Conservation (phyloP, 2,797 vertebrate genomes). For the Notolabrus celidotus region DNA sequence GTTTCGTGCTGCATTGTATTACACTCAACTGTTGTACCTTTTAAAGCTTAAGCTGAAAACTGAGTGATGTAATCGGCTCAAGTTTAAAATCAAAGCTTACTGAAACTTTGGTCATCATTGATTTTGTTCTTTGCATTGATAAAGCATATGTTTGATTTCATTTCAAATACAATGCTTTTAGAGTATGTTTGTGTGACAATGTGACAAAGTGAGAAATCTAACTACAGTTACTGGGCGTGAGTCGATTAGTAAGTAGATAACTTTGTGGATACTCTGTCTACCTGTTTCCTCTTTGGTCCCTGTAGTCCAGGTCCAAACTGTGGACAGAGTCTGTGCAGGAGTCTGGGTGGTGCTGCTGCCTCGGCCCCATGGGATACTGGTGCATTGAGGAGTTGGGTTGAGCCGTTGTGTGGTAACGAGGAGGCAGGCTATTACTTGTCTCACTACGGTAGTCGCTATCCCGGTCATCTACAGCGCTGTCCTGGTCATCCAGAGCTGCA, state of each 20-base stretch:
- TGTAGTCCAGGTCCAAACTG: slow-evolving; percentile 90
- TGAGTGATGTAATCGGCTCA: too few species aligned
- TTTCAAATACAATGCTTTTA: background rate
- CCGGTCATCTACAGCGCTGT: slow-evolving; percentile 95
- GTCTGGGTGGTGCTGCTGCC: slow-evolving; percentile 86
- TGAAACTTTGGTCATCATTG: too few species aligned
- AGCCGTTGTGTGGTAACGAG: slow-evolving; percentile 91
- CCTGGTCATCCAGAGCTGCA: slow-evolving; percentile 94
- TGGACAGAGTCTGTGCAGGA: slow-evolving; percentile 89
- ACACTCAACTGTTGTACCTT: too few species aligned
- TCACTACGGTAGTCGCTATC: slow-evolving; percentile 99
- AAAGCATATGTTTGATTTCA: too few species aligned
- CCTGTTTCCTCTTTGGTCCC: slow-evolving; percentile 89
- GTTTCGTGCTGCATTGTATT: too few species aligned
- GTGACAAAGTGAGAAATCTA: background rate
- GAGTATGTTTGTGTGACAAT: background rate
- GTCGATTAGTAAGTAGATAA: background rate
- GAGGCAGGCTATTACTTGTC: slow-evolving; percentile 94
- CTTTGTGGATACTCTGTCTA: slow-evolving; percentile 46
- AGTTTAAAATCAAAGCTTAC: too few species aligned
- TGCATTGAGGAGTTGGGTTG: slow-evolving; percentile 96
- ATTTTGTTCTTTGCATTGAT: too few species aligned
- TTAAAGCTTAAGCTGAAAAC: too few species aligned
- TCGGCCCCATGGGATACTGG: slow-evolving; percentile 90
- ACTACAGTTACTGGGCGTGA: background rate